Percentiles rank a stretch among this genome's conserved stretches.
phyloP scores from a whole-genome alignment of 2,888 invertebrate species.

The Odontocolon sp. region DNA sequence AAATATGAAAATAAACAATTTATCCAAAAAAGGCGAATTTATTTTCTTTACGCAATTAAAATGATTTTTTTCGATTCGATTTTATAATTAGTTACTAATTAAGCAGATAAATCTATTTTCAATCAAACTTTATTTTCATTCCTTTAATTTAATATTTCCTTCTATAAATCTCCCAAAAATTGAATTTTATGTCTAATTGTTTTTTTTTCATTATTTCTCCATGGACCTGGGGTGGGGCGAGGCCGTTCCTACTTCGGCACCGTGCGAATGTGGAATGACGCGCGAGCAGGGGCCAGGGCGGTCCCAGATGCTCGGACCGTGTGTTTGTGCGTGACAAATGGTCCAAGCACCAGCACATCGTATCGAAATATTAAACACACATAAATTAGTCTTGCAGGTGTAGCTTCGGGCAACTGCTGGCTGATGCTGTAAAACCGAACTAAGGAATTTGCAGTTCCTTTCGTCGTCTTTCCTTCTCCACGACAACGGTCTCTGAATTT shows the following conservation, averaged over 20 bases:
- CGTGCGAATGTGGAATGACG: background rate
- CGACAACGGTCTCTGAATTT: background rate
- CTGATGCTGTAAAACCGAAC: background rate
- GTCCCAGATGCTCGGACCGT: background rate
- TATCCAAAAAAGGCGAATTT: too few species aligned
- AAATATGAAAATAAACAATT: too few species aligned
- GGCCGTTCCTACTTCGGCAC: background rate
- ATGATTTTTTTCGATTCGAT: too few species aligned
- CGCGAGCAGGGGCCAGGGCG: background rate
- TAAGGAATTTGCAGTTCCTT: conserved; percentile 19
- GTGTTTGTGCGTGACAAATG: conserved; percentile 42
- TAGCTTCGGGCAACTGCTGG: conserved; percentile 20
- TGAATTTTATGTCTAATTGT: too few species aligned
- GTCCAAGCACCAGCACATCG: conserved; percentile 29
- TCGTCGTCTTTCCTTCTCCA: background rate
- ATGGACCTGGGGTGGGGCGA: too few species aligned
- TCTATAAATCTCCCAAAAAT: too few species aligned
- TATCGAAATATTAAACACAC: conserved; percentile 56
- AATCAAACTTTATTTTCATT: too few species aligned
- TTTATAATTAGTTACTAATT: too few species aligned
- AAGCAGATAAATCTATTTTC: too few species aligned
- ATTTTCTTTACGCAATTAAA: too few species aligned
- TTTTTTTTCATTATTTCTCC: too few species aligned
- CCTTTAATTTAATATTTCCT: too few species aligned
- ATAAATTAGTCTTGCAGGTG: conserved; percentile 47